phyloP scores from a whole-genome alignment of 2,797 vertebrate species.

The Eidolon dupreanum region DNA sequence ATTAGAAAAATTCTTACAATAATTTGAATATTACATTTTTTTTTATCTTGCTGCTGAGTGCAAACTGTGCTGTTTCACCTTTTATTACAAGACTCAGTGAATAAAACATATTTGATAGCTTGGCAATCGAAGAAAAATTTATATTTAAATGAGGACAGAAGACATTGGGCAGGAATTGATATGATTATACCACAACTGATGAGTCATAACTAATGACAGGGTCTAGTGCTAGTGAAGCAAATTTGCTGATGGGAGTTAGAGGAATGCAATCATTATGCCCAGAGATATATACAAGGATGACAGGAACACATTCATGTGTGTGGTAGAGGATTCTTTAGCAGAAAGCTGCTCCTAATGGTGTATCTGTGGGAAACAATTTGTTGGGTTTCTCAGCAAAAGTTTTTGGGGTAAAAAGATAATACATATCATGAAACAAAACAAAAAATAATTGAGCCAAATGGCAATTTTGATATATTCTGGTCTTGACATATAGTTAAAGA shows the following conservation, averaged over 20 bases:
- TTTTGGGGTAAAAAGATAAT: not conserved
- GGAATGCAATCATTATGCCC: not conserved
- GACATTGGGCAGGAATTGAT: slow-evolving; percentile 60
- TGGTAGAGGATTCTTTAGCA: not conserved
- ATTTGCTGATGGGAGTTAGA: slow-evolving; percentile 44
- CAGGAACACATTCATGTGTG: rapidly evolving
- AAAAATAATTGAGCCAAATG: not conserved
- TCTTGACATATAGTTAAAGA: not conserved
- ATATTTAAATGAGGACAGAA: slow-evolving; percentile 76
- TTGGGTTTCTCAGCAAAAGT: not conserved
- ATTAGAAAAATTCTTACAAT: not conserved
- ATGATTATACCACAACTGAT: slow-evolving; percentile 72
- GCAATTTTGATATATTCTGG: not conserved
- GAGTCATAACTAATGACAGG: slow-evolving; percentile 76
- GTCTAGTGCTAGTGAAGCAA: slow-evolving; percentile 54
- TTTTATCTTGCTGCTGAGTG: not conserved
- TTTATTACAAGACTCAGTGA: slow-evolving; percentile 66
- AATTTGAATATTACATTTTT: slow-evolving; percentile 37
- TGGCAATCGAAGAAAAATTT: slow-evolving; percentile 66
- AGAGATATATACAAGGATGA: not conserved
- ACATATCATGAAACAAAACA: not conserved
- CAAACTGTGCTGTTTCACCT: slow-evolving; percentile 63
- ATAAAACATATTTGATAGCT: slow-evolving; percentile 74
- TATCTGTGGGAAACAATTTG: not conserved
- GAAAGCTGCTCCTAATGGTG: not conserved